phyloP scores from a whole-genome alignment of 2,113 vertebrate species.

The Pomatorhinus ruficollis region DNA sequence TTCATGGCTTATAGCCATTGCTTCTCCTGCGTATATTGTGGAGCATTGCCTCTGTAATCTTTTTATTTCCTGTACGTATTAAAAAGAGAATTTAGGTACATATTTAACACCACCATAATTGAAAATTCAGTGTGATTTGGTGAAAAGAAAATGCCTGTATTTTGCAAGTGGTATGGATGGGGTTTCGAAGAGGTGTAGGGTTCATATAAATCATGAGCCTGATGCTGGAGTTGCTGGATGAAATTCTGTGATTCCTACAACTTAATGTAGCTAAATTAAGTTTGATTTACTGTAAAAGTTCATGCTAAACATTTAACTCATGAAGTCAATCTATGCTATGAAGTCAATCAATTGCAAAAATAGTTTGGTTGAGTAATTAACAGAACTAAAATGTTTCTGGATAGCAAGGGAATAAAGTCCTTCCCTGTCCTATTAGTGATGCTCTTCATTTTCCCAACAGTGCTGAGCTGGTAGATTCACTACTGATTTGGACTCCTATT shows the following conservation, averaged over 20 bases:
- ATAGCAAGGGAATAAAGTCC: not conserved
- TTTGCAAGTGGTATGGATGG: not conserved
- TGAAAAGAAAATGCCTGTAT: not conserved
- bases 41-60: rapidly evolving
- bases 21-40: not conserved
- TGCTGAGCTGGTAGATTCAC: not conserved
- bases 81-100: not conserved
- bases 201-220: not conserved
- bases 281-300: not conserved
- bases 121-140: not conserved
- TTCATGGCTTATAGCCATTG: not conserved
- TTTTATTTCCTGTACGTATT: not conserved
- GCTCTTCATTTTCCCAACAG: not conserved
- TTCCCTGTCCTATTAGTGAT: not conserved
- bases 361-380: not conserved
- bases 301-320: not conserved
- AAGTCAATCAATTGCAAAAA: not conserved
- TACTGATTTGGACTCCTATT: not conserved
- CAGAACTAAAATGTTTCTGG: not conserved
- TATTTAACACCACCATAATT: not conserved
- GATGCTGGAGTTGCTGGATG: not conserved
- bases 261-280: not conserved
- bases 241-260: not conserved
- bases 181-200: not conserved
- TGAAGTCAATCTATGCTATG: not conserved